Evolutionary conservation across 2,113 vertebrate genomes (phyloP).

Genomic region (Sinocyclocheilus rhinocerous): DNA sequence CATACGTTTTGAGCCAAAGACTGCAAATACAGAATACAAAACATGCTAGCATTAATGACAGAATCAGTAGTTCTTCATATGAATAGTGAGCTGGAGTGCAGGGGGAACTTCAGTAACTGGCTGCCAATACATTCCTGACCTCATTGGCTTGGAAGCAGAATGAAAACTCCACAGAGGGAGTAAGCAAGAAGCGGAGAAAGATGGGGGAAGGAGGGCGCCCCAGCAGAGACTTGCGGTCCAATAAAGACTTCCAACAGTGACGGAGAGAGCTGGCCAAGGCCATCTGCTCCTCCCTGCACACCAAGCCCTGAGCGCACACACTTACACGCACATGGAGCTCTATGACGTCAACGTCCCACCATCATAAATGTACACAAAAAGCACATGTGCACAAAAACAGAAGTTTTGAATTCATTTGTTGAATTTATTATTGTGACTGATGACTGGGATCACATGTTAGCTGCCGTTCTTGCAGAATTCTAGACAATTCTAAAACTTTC

Average conservation of each 20-base stretch:
- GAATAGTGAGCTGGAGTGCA: constrained; percentile 32
- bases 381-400: background rate
- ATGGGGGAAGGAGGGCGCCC: background rate
- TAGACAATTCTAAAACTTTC: background rate
- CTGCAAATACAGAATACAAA: background rate
- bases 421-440: background rate
- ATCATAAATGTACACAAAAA: background rate
- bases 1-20: background rate
- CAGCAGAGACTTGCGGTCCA: constrained; percentile 66
- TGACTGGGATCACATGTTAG: background rate
- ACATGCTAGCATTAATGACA: background rate
- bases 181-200: constrained; percentile 22
- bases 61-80: constrained; percentile 36
- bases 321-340: constrained; percentile 12
- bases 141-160: constrained; percentile 42
- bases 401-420: too few relatives aligned
- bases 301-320: background rate
- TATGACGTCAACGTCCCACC: background rate
- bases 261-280: constrained; percentile 34
- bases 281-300: constrained; percentile 17
- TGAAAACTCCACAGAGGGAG: constrained; percentile 11
- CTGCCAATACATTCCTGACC: constrained; percentile 59
- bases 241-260: constrained; percentile 52
- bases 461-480: background rate
- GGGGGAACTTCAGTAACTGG: constrained; percentile 25